These are phyloP conservation scores for Halichoeres trimaculatus DNA, from an alignment of 2,113 vertebrate species.

Conservation along the genomic window DNA sequence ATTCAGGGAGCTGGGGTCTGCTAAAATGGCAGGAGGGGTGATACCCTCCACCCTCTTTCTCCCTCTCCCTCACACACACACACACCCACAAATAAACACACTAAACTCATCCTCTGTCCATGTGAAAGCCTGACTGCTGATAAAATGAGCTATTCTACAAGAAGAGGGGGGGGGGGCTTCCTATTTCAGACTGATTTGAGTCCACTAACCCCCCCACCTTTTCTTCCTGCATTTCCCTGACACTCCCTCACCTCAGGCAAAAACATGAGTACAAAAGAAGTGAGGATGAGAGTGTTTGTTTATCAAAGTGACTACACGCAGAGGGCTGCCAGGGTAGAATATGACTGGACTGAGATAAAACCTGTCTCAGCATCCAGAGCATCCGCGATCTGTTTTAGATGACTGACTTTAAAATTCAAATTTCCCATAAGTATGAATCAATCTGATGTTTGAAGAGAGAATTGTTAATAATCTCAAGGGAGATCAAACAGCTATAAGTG, in stretches of 20 bases:
- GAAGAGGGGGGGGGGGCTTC: slow-evolving; percentile 86
- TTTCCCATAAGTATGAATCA: slow-evolving; percentile 6
- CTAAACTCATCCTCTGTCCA: slow-evolving; percentile 62
- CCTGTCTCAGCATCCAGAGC: slow-evolving; percentile 42
- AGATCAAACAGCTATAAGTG: no score
- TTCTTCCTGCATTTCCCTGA: slow-evolving; percentile 33
- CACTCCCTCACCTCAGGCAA: slow-evolving; percentile 51
- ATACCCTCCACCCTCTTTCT: slow-evolving; percentile 20
- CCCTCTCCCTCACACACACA: slow-evolving; percentile 14
- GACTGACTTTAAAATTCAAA: slow-evolving; percentile 33
- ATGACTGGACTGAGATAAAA: slow-evolving; percentile 49
- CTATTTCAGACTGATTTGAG: slow-evolving; percentile 89
- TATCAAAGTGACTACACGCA: slow-evolving; percentile 33
- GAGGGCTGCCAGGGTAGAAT: slow-evolving; percentile 47
- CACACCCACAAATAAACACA: slow-evolving; percentile 40
- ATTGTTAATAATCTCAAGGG: no score
- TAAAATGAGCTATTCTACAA: slow-evolving; percentile 97
- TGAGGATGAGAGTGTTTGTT: slow-evolving; percentile 64
- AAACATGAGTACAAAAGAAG: slow-evolving; percentile 62
- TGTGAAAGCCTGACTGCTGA: slow-evolving; percentile 87
- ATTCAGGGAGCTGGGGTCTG: slow-evolving; percentile 56
- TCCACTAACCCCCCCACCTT: slow-evolving; percentile 76
- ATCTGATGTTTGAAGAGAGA: slow-evolving; percentile 6
- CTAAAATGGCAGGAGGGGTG: slow-evolving; percentile 64
- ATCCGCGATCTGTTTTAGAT: slow-evolving; percentile 35